Evolutionary conservation across 2,888 invertebrate genomes (phyloP).

Genomic region (Seira musarum): DNA sequence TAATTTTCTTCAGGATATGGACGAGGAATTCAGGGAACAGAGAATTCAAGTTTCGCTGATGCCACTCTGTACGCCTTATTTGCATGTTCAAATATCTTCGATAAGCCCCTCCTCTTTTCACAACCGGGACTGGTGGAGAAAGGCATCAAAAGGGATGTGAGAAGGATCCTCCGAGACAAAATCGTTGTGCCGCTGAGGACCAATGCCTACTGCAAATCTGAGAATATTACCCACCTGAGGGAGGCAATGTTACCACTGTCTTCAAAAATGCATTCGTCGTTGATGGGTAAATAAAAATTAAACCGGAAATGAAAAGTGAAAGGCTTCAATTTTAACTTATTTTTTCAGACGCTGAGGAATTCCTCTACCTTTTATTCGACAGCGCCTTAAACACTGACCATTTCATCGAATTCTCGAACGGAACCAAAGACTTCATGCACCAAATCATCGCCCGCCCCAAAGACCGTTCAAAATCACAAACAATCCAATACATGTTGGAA

Average conservation of each 20-base stretch:
- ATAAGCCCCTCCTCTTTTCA: slow-evolving; percentile 39
- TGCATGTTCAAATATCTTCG: slow-evolving; percentile 60
- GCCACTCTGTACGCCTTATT: slow-evolving; percentile 56
- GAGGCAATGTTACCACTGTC: slow-evolving; percentile 55
- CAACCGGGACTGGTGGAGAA: slow-evolving; percentile 46
- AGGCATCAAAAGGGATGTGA: slow-evolving; percentile 49
- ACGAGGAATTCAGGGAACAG: slow-evolving; percentile 55
- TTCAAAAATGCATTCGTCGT: slow-evolving; percentile 57
- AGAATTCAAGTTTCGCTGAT: slow-evolving; percentile 58
- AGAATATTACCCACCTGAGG: slow-evolving; percentile 51
- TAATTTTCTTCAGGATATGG: slow-evolving; percentile 39
- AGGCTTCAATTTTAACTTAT: neutral
- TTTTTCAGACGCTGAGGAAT: slow-evolving; percentile 61
- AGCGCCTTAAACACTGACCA: slow-evolving; percentile 55
- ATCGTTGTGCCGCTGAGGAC: slow-evolving; percentile 48
- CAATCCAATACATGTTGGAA: slow-evolving; percentile 59
- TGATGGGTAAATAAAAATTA: slow-evolving; percentile 53
- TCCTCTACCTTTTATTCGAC: slow-evolving; percentile 62
- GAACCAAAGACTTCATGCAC: slow-evolving; percentile 61
- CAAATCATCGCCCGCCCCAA: slow-evolving; percentile 59
- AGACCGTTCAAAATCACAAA: slow-evolving; percentile 53
- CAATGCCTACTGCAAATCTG: slow-evolving; percentile 44
- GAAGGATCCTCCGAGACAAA: slow-evolving; percentile 52
- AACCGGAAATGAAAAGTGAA: no score
- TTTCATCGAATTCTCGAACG: slow-evolving; percentile 57